Evolutionary conservation across 2,113 vertebrate genomes (phyloP), one percentile per base, ranked within the genome.

Genomic region (Stigmatopora nigra): DNA sequence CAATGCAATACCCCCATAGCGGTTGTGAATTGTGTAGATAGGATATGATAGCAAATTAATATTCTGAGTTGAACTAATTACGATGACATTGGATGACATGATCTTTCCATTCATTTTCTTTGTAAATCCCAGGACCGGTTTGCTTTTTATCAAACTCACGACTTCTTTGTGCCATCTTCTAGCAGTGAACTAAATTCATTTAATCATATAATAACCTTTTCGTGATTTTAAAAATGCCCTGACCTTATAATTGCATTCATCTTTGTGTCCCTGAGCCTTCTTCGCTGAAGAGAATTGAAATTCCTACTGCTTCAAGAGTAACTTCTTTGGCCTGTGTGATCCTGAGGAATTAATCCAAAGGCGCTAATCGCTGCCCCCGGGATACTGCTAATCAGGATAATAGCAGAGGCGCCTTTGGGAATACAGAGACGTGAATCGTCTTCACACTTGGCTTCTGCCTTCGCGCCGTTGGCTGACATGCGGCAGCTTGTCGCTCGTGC

Each of bases 341-440:
- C 70, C 73, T 57, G 53, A 69, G 83, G 83, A 84, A 87, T 89
- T 88, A 86, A 88, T 89, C 81, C 84, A 89, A 89, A 87, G 76
- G 84, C 86, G 63, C 70, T 92, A 90, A 90, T 90, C 85, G 86
- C 82, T 73, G 84, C 84, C 90, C 84, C 67, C 25, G 84, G 87
- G 78, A 78, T 65, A 49, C 64, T 80, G 70, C 76, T 73, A 85
- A 81, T 84, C 82, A 76, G 74, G 75, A 82, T 89, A 90, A 91
- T 89, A 84, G 86, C 84, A 86, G 19, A 61, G 90, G 79, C 84
- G 83, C 84, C 88, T 83, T 83, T 63, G 63, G 73, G 80, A 87
- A 76, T 72, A 64, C 70, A 82, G 20, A 5, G 52, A 72, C 77
- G 74, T 86, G 82, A 86, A 81, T 81, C 78, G 84, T 86, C 84